Evolutionary conservation across 1,140 invertebrate genomes (phyloP).

Genomic region (Drosophila sp.): DNA sequence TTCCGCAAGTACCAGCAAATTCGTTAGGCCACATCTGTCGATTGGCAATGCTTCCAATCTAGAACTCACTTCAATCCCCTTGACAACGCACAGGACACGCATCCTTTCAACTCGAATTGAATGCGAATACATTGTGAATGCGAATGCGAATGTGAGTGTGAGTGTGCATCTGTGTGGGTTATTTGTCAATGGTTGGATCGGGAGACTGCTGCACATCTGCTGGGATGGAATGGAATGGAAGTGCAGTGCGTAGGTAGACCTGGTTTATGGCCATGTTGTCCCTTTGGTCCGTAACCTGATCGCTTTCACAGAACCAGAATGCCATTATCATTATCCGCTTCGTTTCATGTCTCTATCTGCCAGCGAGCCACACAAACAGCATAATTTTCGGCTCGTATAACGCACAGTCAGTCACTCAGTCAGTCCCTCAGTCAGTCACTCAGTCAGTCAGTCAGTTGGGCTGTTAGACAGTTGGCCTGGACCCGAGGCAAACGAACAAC

Average conservation of each 20-base stretch:
- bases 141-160: background rate
- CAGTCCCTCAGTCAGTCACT: slow-evolving; percentile 11
- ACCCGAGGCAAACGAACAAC: slow-evolving; percentile 3
- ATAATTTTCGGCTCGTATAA: slow-evolving; percentile 76
- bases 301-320: slow-evolving; percentile 72
- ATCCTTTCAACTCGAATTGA: slow-evolving; percentile 44
- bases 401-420: slow-evolving; percentile 43
- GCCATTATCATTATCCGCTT: slow-evolving; percentile 79
- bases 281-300: slow-evolving; percentile 66
- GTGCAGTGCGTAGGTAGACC: slow-evolving; percentile 62
- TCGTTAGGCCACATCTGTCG: slow-evolving; percentile 29
- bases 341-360: slow-evolving; percentile 77
- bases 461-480: background rate
- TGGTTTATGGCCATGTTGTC: slow-evolving; percentile 46
- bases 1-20: slow-evolving; percentile 30
- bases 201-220: slow-evolving; percentile 36
- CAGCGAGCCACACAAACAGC: slow-evolving; percentile 49
- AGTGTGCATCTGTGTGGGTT: slow-evolving; percentile 41
- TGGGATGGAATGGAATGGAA: background rate
- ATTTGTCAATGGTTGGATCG: slow-evolving; percentile 43
- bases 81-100: slow-evolving; percentile 31
- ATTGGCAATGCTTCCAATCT: slow-evolving; percentile 8
- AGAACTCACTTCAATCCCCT: slow-evolving; percentile 19
- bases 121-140: slow-evolving; percentile 29
- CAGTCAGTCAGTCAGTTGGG: slow-evolving; percentile 14